Evolutionary conservation across 2,113 vertebrate genomes (phyloP).

Genomic region (Gambusia affinis): DNA sequence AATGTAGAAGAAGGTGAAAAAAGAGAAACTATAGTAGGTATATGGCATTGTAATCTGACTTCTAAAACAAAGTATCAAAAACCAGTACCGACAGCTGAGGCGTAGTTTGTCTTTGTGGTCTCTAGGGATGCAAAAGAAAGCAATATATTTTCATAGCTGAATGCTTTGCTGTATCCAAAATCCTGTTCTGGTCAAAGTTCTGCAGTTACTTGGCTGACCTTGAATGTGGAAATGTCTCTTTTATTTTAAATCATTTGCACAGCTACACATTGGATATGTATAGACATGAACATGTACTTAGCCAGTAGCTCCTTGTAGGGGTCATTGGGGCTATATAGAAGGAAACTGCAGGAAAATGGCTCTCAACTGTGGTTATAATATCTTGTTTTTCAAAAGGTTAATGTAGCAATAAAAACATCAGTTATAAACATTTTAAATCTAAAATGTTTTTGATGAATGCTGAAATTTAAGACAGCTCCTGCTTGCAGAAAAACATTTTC

Average conservation of each 20-base stretch:
- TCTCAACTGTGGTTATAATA: neutral
- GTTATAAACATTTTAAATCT: neutral
- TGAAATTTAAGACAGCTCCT: neutral
- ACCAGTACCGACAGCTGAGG: neutral
- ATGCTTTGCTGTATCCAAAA: conserved; percentile 3
- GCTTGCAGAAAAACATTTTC: neutral
- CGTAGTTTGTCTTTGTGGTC: neutral
- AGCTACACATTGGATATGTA: conserved; percentile 58
- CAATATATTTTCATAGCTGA: neutral
- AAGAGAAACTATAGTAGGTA: neutral
- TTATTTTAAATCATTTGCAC: conserved; percentile 48
- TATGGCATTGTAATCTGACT: neutral
- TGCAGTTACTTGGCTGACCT: conserved; percentile 6
- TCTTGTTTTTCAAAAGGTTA: neutral
- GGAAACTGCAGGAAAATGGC: conserved; percentile 70
- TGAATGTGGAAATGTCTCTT: conserved; percentile 38
- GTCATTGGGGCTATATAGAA: conserved; percentile 50
- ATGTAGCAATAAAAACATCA: neutral
- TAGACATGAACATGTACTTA: conserved; percentile 52
- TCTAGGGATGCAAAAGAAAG: neutral
- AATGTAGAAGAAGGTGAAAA: neutral
- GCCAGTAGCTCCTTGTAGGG: conserved; percentile 43
- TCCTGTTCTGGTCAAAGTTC: conserved; percentile 19
- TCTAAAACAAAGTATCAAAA: neutral
- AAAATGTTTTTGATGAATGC: neutral